Base-by-base conservation (phyloP, 2,113 vertebrate genomes). In the Herpetotheres cachinnans region DNA sequence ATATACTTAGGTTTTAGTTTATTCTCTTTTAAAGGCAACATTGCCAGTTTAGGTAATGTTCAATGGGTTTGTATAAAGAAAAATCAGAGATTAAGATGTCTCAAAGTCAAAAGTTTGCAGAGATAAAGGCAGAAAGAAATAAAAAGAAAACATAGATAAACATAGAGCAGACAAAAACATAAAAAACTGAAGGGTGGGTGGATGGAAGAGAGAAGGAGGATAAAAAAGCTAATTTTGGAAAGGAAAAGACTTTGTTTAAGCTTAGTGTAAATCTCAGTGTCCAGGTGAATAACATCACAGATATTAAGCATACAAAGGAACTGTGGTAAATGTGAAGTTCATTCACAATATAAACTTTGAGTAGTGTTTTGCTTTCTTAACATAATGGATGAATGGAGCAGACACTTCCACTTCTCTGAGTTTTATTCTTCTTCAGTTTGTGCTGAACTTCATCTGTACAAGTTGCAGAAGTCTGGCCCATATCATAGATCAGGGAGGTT, bases 41-140 rank as follows among this genome's bases (percentile, higher is more conserved):
- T 93, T 95, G 2, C 76, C 89, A 79, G 42, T 86, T 97, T 96
- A 95, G 76, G 97, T 73, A 97, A 95, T 40, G 36, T 89, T 73
- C 21, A 93, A 8, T 32, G 30, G 27, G 36, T 93, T 91, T 97
- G n/a, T 89, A 88, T 95, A 96, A 96, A 90, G 36, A 77, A 81
- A 86, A 97, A 52, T 49, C 79, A 91, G 89, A 86, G 82, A 89
- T 86, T 93, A 88, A 90, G 71, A 63, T 13, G 5, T 72, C 73
- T 50, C 66, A 40, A 90, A 95, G 52, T 83, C 80, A 94, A 95
- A 94, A 82, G 40, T 74, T 78, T 94, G 71, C 80, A 69, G 17
- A 83, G 38, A 90, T 84, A 85, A 86, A 94, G 38, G 22, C 20
- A n/a, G 65, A 89, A 92, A 38, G 22, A 69, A 88, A 70, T 27